A percentile compares a stretch with the other conserved stretches of the same genome.
Evolutionary conservation across 2,888 invertebrate species (phyloP).

Genomic region (Druceiella hillmani): DNA sequence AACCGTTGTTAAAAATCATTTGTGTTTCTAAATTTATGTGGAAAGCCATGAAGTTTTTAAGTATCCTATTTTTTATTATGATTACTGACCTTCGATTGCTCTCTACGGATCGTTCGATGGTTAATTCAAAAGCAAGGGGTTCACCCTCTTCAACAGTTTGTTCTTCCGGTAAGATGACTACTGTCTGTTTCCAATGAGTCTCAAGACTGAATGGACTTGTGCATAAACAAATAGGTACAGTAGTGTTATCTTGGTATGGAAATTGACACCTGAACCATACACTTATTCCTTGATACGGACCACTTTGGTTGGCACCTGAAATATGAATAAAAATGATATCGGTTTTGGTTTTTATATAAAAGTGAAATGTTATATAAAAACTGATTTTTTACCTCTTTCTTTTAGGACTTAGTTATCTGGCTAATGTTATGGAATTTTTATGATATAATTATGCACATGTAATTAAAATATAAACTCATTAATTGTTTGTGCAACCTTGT

Average conservation of each 20-base stretch:
- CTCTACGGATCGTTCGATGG: constrained; percentile 47
- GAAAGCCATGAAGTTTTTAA: too few relatives aligned
- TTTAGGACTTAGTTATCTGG: too few relatives aligned
- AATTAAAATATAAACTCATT: neutral
- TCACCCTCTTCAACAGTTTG: constrained; percentile 51
- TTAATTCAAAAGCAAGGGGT: constrained; percentile 65
- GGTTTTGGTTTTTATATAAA: constrained; percentile 1
- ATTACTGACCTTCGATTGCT: constrained; percentile 46
- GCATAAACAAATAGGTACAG: constrained; percentile 57
- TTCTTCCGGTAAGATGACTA: constrained; percentile 69
- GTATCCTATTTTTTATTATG: too few relatives aligned
- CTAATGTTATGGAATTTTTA: too few relatives aligned
- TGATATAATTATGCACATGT: neutral
- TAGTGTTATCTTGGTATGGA: constrained; percentile 48
- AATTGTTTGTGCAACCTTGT: neutral
- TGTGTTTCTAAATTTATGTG: too few relatives aligned
- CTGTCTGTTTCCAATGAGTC: constrained; percentile 95
- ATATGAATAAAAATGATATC: constrained; percentile 8
- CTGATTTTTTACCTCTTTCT: too few relatives aligned
- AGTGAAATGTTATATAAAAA: too few relatives aligned
- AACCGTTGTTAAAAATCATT: too few relatives aligned
- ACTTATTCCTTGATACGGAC: constrained; percentile 67
- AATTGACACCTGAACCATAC: constrained; percentile 79
- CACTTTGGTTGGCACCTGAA: constrained; percentile 50
- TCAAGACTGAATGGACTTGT: constrained; percentile 66